These are phyloP conservation scores for Neotragus moschatus DNA, from an alignment of 2,113 vertebrate species.

Conservation along the genomic window DNA sequence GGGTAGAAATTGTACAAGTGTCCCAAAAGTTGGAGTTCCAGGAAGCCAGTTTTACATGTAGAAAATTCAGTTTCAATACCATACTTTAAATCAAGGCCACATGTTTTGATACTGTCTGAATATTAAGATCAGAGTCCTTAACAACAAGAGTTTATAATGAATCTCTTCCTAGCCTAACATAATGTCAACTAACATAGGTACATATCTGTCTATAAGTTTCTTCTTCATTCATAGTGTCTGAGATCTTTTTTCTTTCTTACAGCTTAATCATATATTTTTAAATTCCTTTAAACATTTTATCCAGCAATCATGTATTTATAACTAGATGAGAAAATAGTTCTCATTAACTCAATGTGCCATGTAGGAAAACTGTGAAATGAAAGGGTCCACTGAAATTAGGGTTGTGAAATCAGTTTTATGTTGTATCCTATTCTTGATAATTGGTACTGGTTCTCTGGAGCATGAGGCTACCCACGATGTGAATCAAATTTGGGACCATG, in stretches of 20 bases:
- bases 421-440: background rate
- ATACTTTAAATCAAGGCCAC: background rate
- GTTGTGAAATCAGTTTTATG: background rate
- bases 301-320: background rate
- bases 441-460: background rate
- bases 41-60: background rate
- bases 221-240: background rate
- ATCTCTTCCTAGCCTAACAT: background rate
- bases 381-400: background rate
- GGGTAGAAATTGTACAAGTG: background rate
- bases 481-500: background rate
- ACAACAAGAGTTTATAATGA: background rate
- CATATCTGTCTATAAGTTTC: background rate
- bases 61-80: background rate
- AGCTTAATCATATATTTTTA: background rate
- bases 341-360: background rate
- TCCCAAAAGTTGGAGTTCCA: background rate
- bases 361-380: background rate
- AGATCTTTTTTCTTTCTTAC: background rate
- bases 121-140: background rate
- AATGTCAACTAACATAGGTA: background rate
- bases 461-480: background rate
- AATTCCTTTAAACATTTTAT: background rate
- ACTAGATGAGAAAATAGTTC: background rate
- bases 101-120: background rate